Evolutionary conservation across 2,888 invertebrate species (phyloP).

Genomic region (Pegoplata infirma): DNA sequence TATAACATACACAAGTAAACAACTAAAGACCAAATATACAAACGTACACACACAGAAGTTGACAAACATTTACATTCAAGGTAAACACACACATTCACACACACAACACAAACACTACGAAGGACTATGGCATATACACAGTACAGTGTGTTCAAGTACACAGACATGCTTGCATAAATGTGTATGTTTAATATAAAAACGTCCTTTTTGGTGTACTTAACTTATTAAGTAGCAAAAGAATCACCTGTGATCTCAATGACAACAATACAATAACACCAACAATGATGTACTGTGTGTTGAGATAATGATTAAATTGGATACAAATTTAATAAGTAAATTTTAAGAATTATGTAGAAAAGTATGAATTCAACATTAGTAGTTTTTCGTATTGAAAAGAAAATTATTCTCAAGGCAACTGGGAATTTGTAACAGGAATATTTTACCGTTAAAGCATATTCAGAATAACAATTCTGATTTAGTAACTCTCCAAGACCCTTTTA

Average conservation of each 20-base stretch:
- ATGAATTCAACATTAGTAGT: no score
- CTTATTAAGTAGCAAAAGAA: slow-evolving; percentile 62
- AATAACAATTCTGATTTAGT: no score
- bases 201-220: slow-evolving; percentile 64
- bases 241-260: slow-evolving; percentile 63
- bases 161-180: slow-evolving; percentile 12
- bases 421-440: no score
- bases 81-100: slow-evolving; percentile 9
- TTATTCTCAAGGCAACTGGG: no score
- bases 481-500: no score
- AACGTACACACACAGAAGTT: neutral
- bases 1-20: slow-evolving; percentile 10
- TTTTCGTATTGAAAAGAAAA: no score
- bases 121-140: slow-evolving; percentile 21
- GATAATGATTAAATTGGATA: no score
- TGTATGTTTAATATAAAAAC: slow-evolving; percentile 57
- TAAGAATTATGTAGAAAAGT: no score
- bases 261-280: slow-evolving; percentile 26
- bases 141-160: slow-evolving; percentile 21
- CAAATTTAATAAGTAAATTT: no score
- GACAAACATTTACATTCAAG: slow-evolving; percentile 47
- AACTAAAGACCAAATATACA: neutral
- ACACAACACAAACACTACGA: neutral
- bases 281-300: no score
- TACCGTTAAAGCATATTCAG: no score